These are phyloP conservation scores for Muschampia plurimacula DNA, from an alignment of 2,888 invertebrate genomes.

Conservation along the genomic window DNA sequence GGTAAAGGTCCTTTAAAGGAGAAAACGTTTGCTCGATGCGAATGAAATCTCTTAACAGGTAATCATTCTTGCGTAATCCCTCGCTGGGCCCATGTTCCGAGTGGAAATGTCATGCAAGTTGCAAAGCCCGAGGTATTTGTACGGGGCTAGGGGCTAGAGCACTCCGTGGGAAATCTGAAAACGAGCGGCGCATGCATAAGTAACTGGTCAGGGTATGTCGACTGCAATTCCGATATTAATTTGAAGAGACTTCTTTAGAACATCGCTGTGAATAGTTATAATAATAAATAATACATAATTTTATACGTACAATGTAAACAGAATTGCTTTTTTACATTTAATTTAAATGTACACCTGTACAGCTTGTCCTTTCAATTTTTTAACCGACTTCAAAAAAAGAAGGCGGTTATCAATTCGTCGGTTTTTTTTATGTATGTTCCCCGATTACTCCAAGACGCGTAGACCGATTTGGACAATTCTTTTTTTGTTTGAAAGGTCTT, in stretches of 20 bases:
- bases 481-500: too few species aligned
- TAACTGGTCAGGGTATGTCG: slow-evolving; percentile 43
- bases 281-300: slow-evolving; percentile 1
- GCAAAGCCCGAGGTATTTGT: slow-evolving; percentile 42
- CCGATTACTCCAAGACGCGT: too few species aligned
- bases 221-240: slow-evolving; percentile 29
- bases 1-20: slow-evolving; percentile 15
- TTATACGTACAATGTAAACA: not conserved
- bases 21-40: slow-evolving; percentile 21
- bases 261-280: not conserved
- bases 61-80: slow-evolving; percentile 45
- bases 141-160: slow-evolving; percentile 13
- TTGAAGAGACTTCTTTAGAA: slow-evolving; percentile 18
- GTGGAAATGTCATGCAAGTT: slow-evolving; percentile 49
- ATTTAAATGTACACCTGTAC: too few species aligned
- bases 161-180: slow-evolving; percentile 68
- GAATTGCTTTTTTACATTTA: not conserved
- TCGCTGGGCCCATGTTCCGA: slow-evolving; percentile 37
- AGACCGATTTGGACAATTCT: too few species aligned
- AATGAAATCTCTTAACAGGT: slow-evolving; percentile 33
- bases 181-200: slow-evolving; percentile 56
- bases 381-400: too few species aligned
- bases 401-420: too few species aligned
- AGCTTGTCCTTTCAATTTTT: too few species aligned
- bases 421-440: too few species aligned